Evolutionary conservation across 1,140 invertebrate genomes (phyloP), one percentile per base, ranked within the genome.

Genomic region (Halictus rubicundus): DNA sequence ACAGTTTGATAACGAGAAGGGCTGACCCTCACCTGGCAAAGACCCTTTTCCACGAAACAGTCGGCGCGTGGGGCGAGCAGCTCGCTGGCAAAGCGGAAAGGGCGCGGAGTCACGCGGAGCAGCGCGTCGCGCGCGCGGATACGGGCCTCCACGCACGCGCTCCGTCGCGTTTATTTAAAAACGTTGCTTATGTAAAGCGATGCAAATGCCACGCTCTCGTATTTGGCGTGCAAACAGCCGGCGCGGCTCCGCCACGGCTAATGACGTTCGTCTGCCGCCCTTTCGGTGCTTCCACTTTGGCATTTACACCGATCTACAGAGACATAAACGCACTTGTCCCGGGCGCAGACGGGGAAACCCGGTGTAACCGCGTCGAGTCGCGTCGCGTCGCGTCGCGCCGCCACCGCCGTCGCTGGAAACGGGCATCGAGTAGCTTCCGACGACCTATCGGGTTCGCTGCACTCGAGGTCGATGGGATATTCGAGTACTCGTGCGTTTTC

Each of bases 1-100:
- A 89, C 86, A 84, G 80, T 74, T 81, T 82, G 83, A 82, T 88
- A 87, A 85, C 87, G 84, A 83, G 83, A 86, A 80, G 74, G 60
- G 80, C 64, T 25, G 46, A n/a, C 21, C n/a, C 49, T 21, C 2
- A 52, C 49, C 49, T 16, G 42, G 42, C 42, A 46, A 46, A 14
- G 49, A 52, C 16, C 49, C 46, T 16, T 14, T 4, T 49, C 46
- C 46, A 14, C 16, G 12, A 5, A 19, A 49, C 46, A 32, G 32
- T 32, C 46, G 14, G 46, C 5, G 12, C 49, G 16, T 5, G 14
- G 49, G n/a, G n/a, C n/a, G n/a, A n/a, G 5, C 49, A 21, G 49
- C 2, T 42, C 42, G 9, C 42, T 0, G 39, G 1, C 8, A 9
- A 3, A 49, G 16, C 16, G 70, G 32, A 54, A 71, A 63, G 54